Conservation (phyloP, 2,888 invertebrate species). For the Atethmia centrago region DNA sequence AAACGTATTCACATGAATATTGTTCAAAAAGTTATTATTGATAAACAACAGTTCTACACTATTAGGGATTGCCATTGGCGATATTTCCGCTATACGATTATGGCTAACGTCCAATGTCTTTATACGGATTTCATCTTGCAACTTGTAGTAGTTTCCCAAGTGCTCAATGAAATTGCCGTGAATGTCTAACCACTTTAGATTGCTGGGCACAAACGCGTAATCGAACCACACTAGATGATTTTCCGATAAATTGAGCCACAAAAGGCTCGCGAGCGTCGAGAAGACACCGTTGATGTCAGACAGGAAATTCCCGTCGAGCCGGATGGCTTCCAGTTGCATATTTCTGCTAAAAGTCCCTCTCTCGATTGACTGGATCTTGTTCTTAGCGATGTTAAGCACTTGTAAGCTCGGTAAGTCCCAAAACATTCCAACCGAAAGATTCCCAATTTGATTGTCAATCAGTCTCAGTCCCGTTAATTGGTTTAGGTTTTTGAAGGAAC, state of each 20-base stretch:
- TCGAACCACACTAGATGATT: constrained; percentile 98
- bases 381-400: constrained; percentile 96
- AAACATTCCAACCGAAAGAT: constrained; percentile 96
- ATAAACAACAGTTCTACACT: constrained; percentile 96
- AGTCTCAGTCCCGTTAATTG: constrained; percentile 96
- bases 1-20: constrained; percentile 96
- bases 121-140: constrained; percentile 95
- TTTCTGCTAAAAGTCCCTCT: constrained; percentile 96
- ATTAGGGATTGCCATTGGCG: constrained; percentile 96
- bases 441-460: constrained; percentile 97
- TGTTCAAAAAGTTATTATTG: constrained; percentile 96
- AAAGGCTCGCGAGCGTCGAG: constrained; percentile 95
- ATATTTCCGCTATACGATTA: constrained; percentile 95
- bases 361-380: constrained; percentile 96
- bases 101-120: constrained; percentile 97
- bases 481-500: constrained; percentile 95
- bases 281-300: constrained; percentile 97
- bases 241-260: constrained; percentile 97
- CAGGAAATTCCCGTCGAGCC: constrained; percentile 96
- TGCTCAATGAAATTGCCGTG: constrained; percentile 97
- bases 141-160: constrained; percentile 96
- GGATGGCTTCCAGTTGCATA: constrained; percentile 95
- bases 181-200: constrained; percentile 97
- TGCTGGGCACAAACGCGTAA: constrained; percentile 97
- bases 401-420: constrained; percentile 96